Conservation (phyloP, 2,113 vertebrate genomes). For the Chunga burmeisteri region DNA sequence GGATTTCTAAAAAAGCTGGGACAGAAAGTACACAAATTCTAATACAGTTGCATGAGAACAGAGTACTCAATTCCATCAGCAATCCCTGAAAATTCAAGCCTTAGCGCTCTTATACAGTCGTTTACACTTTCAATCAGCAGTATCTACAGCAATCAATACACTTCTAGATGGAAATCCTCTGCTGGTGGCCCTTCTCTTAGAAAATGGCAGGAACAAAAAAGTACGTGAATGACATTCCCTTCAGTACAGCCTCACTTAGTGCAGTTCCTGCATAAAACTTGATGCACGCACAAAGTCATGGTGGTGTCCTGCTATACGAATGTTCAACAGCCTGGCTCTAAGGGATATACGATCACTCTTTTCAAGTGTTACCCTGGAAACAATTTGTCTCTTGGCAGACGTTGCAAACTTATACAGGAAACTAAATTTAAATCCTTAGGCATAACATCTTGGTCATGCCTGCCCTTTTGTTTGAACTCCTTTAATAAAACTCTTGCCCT, state of each 20-base stretch:
- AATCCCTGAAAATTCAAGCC: not conserved
- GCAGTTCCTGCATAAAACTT: not conserved
- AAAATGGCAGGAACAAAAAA: not conserved
- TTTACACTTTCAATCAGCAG: not conserved
- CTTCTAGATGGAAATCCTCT: not conserved
- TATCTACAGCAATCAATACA: not conserved
- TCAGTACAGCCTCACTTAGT: not conserved
- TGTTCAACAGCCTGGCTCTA: conserved; percentile 1
- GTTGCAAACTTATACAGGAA: conserved; percentile 50
- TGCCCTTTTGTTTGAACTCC: conserved; percentile 70
- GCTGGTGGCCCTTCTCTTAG: not conserved
- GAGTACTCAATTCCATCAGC: not conserved
- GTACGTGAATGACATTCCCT: not conserved
- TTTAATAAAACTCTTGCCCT: conserved; percentile 71
- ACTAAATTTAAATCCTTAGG: conserved; percentile 73
- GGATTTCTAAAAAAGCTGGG: not conserved
- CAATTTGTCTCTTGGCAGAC: conserved; percentile 72
- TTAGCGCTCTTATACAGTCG: not conserved
- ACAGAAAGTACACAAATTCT: not conserved
- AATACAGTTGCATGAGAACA: not conserved
- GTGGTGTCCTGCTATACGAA: not conserved
- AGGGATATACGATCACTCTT: conserved; percentile 54
- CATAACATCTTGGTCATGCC: conserved; percentile 70
- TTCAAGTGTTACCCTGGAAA: conserved; percentile 70
- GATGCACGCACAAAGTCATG: not conserved